phyloP scores from a whole-genome alignment of 2,113 vertebrate species.

The Colinus virginianus region DNA sequence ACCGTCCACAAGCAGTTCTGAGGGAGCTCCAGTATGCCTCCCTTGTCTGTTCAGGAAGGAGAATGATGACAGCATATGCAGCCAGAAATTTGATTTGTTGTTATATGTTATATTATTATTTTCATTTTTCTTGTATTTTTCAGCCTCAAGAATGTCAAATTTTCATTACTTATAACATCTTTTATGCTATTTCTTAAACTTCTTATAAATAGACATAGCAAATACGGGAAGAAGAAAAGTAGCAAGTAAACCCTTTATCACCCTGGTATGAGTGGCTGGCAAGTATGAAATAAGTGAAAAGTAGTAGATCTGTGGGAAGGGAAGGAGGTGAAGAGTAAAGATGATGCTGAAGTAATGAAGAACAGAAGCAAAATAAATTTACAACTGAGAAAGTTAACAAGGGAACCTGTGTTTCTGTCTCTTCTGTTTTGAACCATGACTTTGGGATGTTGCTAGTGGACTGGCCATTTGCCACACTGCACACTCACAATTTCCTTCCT shows the following conservation, averaged over 20 bases:
- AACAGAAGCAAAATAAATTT: background rate
- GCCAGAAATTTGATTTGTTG: background rate
- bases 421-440: background rate
- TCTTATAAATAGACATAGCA: background rate
- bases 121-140: background rate
- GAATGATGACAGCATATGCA: background rate
- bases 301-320: background rate
- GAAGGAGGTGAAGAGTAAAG: background rate
- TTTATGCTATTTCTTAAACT: background rate
- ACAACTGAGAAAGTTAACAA: background rate
- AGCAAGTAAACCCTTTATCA: fast-evolving
- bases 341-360: background rate
- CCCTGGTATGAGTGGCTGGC: background rate
- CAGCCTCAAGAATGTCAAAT: background rate
- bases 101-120: background rate
- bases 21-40: background rate
- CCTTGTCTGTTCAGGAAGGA: background rate
- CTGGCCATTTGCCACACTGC: background rate
- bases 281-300: background rate
- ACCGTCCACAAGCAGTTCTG: background rate
- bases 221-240: background rate
- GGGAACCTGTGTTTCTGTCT: background rate
- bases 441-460: background rate
- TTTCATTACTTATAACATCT: background rate
- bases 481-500: background rate